phyloP scores from a whole-genome alignment of 2,113 vertebrate species.

The Rousettus leschenaultii region DNA sequence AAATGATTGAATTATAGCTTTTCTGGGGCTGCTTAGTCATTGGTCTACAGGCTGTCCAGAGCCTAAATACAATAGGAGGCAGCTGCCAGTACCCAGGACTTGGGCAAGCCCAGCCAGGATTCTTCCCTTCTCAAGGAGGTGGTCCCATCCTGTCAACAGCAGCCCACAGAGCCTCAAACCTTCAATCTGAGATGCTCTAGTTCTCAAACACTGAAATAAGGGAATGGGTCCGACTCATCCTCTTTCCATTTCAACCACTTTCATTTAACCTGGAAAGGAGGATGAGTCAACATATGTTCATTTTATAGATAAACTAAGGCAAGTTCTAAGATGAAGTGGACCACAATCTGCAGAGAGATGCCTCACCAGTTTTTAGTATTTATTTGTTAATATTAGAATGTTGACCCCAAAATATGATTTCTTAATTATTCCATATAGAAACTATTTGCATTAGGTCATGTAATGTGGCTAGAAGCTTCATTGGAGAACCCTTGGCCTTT shows the following conservation, averaged over 20 bases:
- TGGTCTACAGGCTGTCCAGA: background rate
- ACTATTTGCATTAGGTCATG: background rate
- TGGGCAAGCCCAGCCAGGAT: background rate
- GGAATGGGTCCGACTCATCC: background rate
- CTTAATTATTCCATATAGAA: slow-evolving; percentile 13
- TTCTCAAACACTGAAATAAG: background rate
- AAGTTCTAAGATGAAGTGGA: background rate
- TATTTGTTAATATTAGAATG: background rate
- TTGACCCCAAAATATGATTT: background rate
- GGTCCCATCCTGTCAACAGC: background rate
- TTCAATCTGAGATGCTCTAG: background rate
- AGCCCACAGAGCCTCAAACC: background rate
- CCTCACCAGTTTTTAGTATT: background rate
- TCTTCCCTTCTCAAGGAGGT: background rate
- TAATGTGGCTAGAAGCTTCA: background rate
- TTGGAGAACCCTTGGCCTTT: background rate
- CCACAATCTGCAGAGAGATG: background rate
- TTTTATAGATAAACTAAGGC: background rate
- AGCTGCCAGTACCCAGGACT: background rate
- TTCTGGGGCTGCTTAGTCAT: background rate
- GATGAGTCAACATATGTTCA: background rate
- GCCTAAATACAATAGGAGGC: background rate
- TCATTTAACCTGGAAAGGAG: background rate
- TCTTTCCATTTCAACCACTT: background rate
- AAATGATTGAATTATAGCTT: background rate